Evolutionary conservation across 2,797 vertebrate genomes (phyloP).

Genomic region (Trachurus trachurus): DNA sequence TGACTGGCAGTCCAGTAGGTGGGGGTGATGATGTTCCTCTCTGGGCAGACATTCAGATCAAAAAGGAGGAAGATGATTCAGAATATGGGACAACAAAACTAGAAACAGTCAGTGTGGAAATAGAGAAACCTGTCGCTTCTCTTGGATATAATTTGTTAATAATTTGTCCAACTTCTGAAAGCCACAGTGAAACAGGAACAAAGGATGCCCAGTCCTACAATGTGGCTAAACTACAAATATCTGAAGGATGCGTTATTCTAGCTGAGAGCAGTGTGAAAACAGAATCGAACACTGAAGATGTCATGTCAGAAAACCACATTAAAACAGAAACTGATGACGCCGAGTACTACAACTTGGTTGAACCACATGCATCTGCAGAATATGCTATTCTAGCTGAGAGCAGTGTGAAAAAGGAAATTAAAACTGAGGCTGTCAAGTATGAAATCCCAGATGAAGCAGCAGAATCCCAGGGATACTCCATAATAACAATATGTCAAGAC

Average conservation of each 20-base stretch:
- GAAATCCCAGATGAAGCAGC: not conserved
- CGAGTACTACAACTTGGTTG: not conserved
- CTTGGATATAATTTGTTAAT: not conserved
- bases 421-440: not conserved
- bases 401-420: not conserved
- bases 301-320: not conserved
- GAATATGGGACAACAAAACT: not conserved
- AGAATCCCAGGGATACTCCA: not conserved
- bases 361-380: not conserved
- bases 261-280: too few relatives aligned
- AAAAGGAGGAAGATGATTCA: constrained; percentile 19
- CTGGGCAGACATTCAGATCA: not conserved
- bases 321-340: not conserved
- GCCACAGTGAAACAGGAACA: too few relatives aligned
- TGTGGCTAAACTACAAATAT: too few relatives aligned
- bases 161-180: too few relatives aligned
- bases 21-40: not conserved
- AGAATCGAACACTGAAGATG: not conserved
- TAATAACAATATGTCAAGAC: not conserved
- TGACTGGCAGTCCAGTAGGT: not conserved
- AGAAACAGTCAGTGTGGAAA: too few relatives aligned
- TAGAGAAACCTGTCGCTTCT: not conserved
- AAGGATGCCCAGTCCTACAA: too few relatives aligned
- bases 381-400: not conserved
- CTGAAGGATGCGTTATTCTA: too few relatives aligned